Percentiles rank a stretch among this genome's conserved stretches.
These are phyloP conservation scores for Drosophila ironensis DNA, from an alignment of 1,140 invertebrate genomes.

Conservation along the genomic window DNA sequence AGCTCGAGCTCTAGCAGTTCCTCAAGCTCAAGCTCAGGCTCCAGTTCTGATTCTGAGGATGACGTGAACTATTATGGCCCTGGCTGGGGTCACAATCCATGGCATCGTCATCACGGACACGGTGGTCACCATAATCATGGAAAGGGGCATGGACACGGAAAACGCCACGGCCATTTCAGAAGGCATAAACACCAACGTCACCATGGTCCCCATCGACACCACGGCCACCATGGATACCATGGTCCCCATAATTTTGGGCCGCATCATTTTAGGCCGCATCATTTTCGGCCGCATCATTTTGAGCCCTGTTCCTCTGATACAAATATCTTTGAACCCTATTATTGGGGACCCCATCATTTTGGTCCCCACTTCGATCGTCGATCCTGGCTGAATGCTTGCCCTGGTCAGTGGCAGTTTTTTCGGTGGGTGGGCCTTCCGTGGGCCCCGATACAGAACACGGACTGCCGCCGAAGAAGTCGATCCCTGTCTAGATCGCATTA, in stretches of 20 bases:
- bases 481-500: constrained; percentile 31
- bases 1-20: constrained; percentile 35
- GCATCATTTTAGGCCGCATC: constrained; percentile 5
- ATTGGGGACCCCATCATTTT: constrained; percentile 6
- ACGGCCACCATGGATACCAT: neutral
- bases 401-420: constrained; percentile 57
- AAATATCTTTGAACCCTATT: constrained; percentile 28
- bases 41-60: constrained; percentile 12
- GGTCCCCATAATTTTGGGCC: constrained; percentile 33
- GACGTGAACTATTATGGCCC: neutral
- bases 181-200: neutral
- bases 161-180: constrained; percentile 10
- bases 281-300: constrained; percentile 12
- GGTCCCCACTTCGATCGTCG: constrained; percentile 4
- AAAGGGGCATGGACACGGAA: constrained; percentile 10
- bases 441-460: constrained; percentile 35
- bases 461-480: constrained; percentile 11
- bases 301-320: no score
- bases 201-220: constrained; percentile 1
- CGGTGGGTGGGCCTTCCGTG: constrained; percentile 58
- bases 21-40: constrained; percentile 18
- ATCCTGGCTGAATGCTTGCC: constrained; percentile 15
- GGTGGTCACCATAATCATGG: constrained; percentile 18
- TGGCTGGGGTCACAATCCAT: constrained; percentile 30
- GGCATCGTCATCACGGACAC: constrained; percentile 26